Percentiles rank a stretch among this genome's conserved stretches.
These are phyloP conservation scores for Furcula furcula DNA, from an alignment of 2,888 invertebrate species.

Conservation along the genomic window DNA sequence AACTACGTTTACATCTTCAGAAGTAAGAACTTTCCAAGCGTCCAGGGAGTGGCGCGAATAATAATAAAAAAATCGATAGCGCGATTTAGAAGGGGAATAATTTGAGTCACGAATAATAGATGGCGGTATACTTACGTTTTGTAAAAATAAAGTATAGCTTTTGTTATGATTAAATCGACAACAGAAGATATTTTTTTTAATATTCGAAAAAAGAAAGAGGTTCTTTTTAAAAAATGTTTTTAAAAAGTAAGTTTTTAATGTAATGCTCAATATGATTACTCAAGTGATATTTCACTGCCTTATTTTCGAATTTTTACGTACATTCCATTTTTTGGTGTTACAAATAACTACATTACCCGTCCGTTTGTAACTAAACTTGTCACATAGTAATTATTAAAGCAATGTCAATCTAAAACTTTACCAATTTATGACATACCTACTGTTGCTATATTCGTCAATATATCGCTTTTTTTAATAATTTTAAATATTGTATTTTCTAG, in stretches of 20 bases:
- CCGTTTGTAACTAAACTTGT: conserved; percentile 39
- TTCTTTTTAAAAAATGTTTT: not conserved
- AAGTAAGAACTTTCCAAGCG: conserved; percentile 77
- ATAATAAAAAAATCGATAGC: conserved; percentile 4
- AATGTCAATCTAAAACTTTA: too few relatives aligned
- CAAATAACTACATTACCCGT: conserved; percentile 22
- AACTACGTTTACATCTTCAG: conserved; percentile 74
- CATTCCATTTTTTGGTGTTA: conserved; percentile 24
- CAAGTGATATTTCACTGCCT: conserved; percentile 52
- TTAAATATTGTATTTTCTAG: too few relatives aligned
- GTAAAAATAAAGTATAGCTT: not conserved
- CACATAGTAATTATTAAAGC: conserved; percentile 38
- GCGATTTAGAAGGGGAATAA: conserved; percentile 6
- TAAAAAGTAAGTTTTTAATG: conserved; percentile 1
- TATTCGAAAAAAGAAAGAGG: too few relatives aligned
- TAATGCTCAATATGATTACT: conserved; percentile 40
- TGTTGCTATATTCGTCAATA: too few relatives aligned
- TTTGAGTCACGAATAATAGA: conserved; percentile 12
- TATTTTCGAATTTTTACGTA: conserved; percentile 22
- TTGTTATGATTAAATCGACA: not conserved
- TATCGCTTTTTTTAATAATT: too few relatives aligned
- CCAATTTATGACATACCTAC: too few relatives aligned
- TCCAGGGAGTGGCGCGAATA: conserved; percentile 72
- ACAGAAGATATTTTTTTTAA: not conserved
- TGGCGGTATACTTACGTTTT: conserved; percentile 17